Percentiles rank a stretch among this genome's conserved stretches.
Evolutionary conservation across 2,888 invertebrate species (phyloP).

Genomic region (Brachynemurus nebulosus): DNA sequence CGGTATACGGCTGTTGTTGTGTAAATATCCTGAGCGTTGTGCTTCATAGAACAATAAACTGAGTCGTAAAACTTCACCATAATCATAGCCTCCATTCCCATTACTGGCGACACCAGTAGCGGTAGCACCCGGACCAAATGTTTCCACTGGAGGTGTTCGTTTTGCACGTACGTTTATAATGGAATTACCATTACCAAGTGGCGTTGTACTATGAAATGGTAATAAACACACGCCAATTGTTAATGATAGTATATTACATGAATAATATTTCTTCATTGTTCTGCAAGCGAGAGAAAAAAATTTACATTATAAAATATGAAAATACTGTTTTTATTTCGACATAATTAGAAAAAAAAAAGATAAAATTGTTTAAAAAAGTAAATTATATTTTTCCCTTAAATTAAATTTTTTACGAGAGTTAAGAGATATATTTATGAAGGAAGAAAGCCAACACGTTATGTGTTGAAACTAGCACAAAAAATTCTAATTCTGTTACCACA

Average conservation of each 20-base stretch:
- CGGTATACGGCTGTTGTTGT: conserved; percentile 33
- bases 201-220: background rate
- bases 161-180: background rate
- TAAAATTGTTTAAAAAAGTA: no score
- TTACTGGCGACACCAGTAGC: background rate
- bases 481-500: no score
- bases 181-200: background rate
- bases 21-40: conserved; percentile 38
- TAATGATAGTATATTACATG: no score
- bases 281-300: no score
- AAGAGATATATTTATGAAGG: no score
- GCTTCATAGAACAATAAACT: conserved; percentile 42
- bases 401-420: no score
- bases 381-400: no score
- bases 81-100: conserved; percentile 25
- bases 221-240: background rate
- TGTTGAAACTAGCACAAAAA: no score
- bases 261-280: no score
- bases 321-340: no score
- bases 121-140: background rate
- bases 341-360: no score
- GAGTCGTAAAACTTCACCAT: conserved; percentile 33
- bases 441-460: no score
- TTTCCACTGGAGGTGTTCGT: background rate
- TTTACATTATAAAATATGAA: background rate